phyloP scores from a whole-genome alignment of 2,113 vertebrate genomes.

The Marcusenius ussheri region DNA sequence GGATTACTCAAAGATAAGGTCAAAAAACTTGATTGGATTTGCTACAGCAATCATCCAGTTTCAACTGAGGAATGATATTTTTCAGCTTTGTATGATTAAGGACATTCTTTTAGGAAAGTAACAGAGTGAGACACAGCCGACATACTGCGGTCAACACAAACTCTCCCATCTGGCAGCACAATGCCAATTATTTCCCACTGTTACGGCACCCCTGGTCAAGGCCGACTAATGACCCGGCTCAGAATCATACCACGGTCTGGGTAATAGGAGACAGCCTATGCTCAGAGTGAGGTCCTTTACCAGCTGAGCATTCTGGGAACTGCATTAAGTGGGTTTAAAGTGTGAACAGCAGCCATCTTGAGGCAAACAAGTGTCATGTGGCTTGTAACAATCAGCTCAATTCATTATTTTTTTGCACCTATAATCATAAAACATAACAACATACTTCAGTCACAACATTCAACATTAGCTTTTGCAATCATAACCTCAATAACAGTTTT shows the following conservation, averaged over 20 bases:
- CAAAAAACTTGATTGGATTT: background rate
- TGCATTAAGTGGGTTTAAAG: background rate
- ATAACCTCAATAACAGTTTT: background rate
- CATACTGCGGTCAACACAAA: background rate
- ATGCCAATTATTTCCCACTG: background rate
- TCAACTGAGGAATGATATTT: background rate
- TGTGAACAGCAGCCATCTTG: background rate
- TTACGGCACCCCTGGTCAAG: background rate
- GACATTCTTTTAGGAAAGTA: background rate
- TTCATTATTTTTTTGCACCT: background rate
- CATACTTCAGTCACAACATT: background rate
- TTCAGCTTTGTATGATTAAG: background rate
- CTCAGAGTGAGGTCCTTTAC: background rate
- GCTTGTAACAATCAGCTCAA: background rate
- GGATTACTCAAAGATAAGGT: background rate
- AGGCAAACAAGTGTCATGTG: background rate
- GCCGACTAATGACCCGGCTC: background rate
- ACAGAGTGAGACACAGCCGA: background rate
- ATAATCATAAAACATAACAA: background rate
- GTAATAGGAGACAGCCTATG: background rate
- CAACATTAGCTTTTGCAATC: background rate
- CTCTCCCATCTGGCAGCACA: background rate
- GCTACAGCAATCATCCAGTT: background rate
- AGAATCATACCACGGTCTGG: slow-evolving; percentile 1
- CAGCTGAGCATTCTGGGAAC: background rate